Percentiles rank a stretch among this genome's conserved stretches.
These are phyloP conservation scores for Nymphalis urticae DNA, from an alignment of 2,888 invertebrate genomes.

Conservation along the genomic window DNA sequence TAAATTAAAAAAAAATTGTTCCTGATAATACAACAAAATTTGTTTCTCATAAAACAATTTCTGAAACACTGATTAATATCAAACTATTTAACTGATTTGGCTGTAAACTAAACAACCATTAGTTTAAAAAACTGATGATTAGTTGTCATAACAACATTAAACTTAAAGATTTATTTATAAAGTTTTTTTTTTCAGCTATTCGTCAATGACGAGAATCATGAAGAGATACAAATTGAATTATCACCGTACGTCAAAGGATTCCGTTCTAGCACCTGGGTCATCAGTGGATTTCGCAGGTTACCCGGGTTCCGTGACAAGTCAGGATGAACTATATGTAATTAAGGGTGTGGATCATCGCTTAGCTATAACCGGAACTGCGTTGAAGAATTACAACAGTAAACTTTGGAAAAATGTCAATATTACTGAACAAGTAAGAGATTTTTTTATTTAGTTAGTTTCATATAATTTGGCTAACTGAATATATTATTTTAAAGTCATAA, in stretches of 20 bases:
- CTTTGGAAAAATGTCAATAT: constrained; percentile 87
- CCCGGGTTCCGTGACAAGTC: constrained; percentile 90
- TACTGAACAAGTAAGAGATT: constrained; percentile 75
- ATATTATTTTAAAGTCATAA: neutral
- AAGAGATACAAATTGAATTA: constrained; percentile 92
- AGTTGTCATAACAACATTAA: neutral
- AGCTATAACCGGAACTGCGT: constrained; percentile 88
- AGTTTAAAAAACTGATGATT: too few relatives aligned
- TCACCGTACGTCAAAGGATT: constrained; percentile 78
- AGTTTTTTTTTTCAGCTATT: constrained; percentile 79
- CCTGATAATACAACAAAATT: too few relatives aligned
- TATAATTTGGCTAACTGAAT: neutral
- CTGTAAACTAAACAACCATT: too few relatives aligned
- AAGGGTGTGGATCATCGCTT: constrained; percentile 81
- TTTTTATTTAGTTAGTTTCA: neutral
- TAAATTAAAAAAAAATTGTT: too few relatives aligned
- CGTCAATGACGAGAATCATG: constrained; percentile 90
- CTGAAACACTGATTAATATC: too few relatives aligned
- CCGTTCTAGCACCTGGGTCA: constrained; percentile 83
- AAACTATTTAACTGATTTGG: too few relatives aligned
- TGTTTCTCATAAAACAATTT: too few relatives aligned
- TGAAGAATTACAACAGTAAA: constrained; percentile 87
- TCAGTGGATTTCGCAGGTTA: constrained; percentile 91
- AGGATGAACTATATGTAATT: constrained; percentile 91
- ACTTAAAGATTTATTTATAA: neutral